Conservation (phyloP, 2,888 invertebrate genomes). For the Sinohyriopsis cumingii region DNA sequence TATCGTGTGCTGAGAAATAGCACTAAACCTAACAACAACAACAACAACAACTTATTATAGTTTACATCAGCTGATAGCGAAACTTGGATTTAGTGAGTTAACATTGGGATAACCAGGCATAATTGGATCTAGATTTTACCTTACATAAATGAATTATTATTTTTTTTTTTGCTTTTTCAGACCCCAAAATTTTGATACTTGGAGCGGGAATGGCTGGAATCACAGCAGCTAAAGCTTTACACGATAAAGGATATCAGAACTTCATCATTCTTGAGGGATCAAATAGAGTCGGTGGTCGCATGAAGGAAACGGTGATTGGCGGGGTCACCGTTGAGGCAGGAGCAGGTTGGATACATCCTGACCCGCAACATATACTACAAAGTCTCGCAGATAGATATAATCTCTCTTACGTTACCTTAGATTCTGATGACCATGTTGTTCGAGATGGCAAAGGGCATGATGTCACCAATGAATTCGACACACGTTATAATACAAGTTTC, state of each 20-base stretch:
- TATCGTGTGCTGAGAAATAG: no score
- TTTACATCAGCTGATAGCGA: no score
- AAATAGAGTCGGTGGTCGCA: constrained; percentile 23
- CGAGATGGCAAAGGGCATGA: constrained; percentile 15
- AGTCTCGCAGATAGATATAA: constrained; percentile 6
- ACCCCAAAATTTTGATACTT: constrained; percentile 14
- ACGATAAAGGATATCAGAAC: constrained; percentile 23
- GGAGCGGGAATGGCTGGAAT: constrained; percentile 28
- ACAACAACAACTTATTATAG: no score
- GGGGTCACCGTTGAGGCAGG: constrained; percentile 28
- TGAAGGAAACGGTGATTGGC: constrained; percentile 15
- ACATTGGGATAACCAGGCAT: no score
- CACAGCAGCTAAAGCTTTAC: constrained; percentile 28
- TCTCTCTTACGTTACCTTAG: constrained; percentile 6
- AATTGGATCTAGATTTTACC: no score
- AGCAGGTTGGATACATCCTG: constrained; percentile 25
- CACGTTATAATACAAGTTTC: constrained; percentile 1
- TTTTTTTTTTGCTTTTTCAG: not conserved
- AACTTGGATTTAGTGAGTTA: no score
- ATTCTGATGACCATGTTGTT: constrained; percentile 14
- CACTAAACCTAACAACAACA: no score
- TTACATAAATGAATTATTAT: no score
- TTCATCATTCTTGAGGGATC: constrained; percentile 30
- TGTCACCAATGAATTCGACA: constrained; percentile 13
- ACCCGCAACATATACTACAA: constrained; percentile 22